Evolutionary conservation across 2,797 vertebrate genomes (phyloP), one percentile per base, ranked within the genome.

Genomic region (Lepidocolaptes lacrymiger): DNA sequence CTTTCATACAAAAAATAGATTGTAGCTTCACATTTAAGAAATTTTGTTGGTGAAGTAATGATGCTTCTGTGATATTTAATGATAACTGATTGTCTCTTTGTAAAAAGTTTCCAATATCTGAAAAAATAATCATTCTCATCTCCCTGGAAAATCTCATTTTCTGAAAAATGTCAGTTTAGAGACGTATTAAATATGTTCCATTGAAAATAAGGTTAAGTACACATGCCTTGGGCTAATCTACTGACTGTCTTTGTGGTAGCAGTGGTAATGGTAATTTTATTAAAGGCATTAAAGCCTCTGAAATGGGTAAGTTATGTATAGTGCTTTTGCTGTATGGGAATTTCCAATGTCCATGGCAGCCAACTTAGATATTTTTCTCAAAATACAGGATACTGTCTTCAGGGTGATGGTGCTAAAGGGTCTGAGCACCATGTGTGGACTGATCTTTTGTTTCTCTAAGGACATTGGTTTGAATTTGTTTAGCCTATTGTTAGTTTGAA

Each of bases 11-110:
- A 89, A 49, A 92, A 93, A 93, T 80, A 84, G 78, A 87, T 79
- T 96, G 75, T 96, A 92, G 95, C 97, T 97, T 95, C 36, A 94
- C 56, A 3, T 95, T 93, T 92, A 96, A 96, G 93, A 96, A 96
- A 95, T 87, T 91, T 74, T 96, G 66, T 88, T 95, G 92, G 94
- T 95, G 96, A 95, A 93, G 71, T 39, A 36, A 96, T 95, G 96
- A 95, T 97, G 94, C 85, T 88, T 96, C 92, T 94, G 74, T 91
- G 94, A 91, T 97, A 96, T 95, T 92, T 96, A 92, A 85, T 94
- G 94, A 94, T 97, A 95, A 95, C 93, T 93, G 96, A 96, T 97
- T 63, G 21, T 96, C 94, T 96, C 76, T 94, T 96, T 96, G 79
- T 88, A 97, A 94, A 58, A 89, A 91, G 86, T 79, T 88, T 93